These are phyloP conservation scores for Mustela erminea DNA, from an alignment of 2,797 vertebrate genomes.

Conservation along the genomic window DNA sequence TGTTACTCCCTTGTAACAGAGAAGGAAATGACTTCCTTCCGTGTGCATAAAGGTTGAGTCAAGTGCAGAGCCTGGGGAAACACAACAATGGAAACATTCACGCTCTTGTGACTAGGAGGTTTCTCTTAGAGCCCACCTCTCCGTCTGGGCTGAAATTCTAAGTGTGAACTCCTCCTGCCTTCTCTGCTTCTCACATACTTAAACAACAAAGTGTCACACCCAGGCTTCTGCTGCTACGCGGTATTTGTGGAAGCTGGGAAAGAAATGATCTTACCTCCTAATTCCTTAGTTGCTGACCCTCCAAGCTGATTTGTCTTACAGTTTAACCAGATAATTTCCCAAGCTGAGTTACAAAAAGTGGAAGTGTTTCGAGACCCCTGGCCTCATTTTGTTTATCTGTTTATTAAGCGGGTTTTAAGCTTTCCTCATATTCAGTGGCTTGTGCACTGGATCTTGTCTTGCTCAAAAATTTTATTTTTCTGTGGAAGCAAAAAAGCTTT, in stretches of 20 bases:
- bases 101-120: background rate
- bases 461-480: slow-evolving; percentile 44
- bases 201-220: background rate
- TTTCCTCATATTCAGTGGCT: background rate
- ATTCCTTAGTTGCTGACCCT: background rate
- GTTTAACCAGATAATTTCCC: slow-evolving; percentile 13
- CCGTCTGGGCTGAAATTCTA: background rate
- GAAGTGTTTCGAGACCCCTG: background rate
- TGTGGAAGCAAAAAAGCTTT: background rate
- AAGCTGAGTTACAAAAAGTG: background rate
- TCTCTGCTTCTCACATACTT: background rate
- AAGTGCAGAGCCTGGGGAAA: background rate
- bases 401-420: background rate
- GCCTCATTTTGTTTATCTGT: background rate
- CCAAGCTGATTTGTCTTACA: background rate
- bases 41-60: background rate
- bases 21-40: background rate
- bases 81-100: background rate
- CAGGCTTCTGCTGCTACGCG: too few relatives aligned
- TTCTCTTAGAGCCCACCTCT: background rate
- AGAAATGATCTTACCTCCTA: background rate
- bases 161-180: background rate
- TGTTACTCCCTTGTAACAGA: background rate
- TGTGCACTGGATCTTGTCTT: background rate
- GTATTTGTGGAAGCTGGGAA: background rate